These are phyloP conservation scores for Deroptyus accipitrinus DNA, from an alignment of 2,113 vertebrate species.

Conservation along the genomic window DNA sequence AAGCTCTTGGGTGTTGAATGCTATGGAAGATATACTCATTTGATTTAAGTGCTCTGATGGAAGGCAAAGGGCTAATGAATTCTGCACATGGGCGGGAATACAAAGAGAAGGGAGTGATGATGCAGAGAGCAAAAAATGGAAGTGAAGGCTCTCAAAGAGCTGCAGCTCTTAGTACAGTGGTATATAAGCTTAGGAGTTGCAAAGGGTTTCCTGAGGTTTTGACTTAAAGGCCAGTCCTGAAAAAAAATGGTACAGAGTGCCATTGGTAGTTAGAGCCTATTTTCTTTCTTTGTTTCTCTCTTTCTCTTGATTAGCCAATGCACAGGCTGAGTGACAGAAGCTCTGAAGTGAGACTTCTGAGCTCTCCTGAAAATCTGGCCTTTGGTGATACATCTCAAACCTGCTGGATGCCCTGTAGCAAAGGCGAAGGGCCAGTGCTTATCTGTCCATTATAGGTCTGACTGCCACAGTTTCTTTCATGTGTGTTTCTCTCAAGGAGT, in stretches of 20 bases:
- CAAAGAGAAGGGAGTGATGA: not conserved
- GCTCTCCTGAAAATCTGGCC: not conserved
- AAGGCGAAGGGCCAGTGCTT: not conserved
- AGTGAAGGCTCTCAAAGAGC: not conserved
- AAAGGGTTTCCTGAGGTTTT: not conserved
- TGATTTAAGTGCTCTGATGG: not conserved
- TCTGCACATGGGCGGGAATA: not conserved
- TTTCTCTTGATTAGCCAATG: not conserved
- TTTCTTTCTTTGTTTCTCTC: no score
- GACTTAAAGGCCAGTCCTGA: not conserved
- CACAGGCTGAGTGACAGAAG: not conserved
- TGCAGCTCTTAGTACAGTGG: not conserved
- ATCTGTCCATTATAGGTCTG: not conserved
- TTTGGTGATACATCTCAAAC: not conserved
- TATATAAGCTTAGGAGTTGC: not conserved
- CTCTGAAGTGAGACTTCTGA: not conserved
- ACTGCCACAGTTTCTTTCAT: not conserved
- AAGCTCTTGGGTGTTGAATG: not conserved
- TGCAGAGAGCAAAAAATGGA: not conserved
- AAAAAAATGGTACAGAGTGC: not conserved
- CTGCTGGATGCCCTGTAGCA: not conserved
- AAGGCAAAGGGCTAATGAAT: not conserved
- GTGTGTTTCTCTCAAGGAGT: not conserved
- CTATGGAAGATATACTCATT: not conserved
- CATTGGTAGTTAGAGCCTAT: not conserved